A percentile compares a stretch with the other conserved stretches of the same genome.
Evolutionary conservation across 2,113 vertebrate genomes (phyloP).

Genomic region (Hyla sarda): DNA sequence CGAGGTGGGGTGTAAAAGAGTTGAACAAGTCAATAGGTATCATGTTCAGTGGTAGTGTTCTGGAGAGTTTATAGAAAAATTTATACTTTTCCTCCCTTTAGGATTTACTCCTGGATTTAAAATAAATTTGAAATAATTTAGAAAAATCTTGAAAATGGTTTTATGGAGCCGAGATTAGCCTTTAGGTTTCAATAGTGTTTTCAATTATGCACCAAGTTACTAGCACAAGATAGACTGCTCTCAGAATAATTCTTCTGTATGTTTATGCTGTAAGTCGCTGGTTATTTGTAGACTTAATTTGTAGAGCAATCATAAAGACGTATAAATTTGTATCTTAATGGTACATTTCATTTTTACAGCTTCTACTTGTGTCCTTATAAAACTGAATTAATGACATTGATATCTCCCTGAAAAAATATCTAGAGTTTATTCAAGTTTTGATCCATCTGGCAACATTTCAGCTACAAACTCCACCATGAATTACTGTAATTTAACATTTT

Average conservation of each 20-base stretch:
- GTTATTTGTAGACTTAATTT: slow-evolving; percentile 21
- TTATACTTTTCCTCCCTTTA: too few relatives aligned
- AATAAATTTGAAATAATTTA: too few relatives aligned
- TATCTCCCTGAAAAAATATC: slow-evolving; percentile 21
- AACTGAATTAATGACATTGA: slow-evolving; percentile 43
- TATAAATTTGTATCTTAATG: slow-evolving; percentile 32
- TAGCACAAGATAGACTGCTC: neutral
- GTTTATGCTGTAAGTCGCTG: neutral
- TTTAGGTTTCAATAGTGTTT: neutral
- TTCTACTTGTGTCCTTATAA: slow-evolving; percentile 36
- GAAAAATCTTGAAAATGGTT: too few relatives aligned
- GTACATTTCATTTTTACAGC: slow-evolving; percentile 31
- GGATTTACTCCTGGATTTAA: too few relatives aligned
- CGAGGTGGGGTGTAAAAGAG: too few relatives aligned
- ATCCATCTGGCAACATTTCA: slow-evolving; percentile 22
- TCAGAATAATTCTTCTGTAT: neutral
- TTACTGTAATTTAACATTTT: slow-evolving; percentile 49
- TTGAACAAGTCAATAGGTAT: too few relatives aligned
- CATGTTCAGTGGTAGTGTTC: too few relatives aligned
- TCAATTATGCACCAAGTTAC: neutral
- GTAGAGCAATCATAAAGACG: neutral
- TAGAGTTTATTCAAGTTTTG: slow-evolving; percentile 44
- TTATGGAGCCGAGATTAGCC: too few relatives aligned
- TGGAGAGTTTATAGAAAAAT: too few relatives aligned
- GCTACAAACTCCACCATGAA: slow-evolving; percentile 37